A percentile compares a stretch with the other conserved stretches of the same genome.
These are phyloP conservation scores for Galeruca laticollis DNA, from an alignment of 2,888 invertebrate genomes.

Conservation along the genomic window DNA sequence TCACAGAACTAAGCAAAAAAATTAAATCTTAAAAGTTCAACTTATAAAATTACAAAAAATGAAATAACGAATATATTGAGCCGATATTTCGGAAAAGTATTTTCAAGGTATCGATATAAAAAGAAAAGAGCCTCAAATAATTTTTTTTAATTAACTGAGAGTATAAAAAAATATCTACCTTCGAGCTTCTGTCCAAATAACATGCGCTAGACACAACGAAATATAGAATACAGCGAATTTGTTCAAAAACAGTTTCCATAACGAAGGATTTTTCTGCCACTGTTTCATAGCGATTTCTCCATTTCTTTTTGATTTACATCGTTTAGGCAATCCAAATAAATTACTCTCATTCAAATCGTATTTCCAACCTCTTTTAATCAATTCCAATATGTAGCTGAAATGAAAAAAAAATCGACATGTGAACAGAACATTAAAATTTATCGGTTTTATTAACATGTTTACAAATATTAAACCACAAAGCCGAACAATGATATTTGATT, in stretches of 20 bases:
- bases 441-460: too few relatives aligned
- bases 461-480: too few relatives aligned
- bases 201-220: slow-evolving; percentile 22
- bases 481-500: too few relatives aligned
- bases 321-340: slow-evolving; percentile 69
- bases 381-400: slow-evolving; percentile 75
- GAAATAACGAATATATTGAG: too few relatives aligned
- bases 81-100: too few relatives aligned
- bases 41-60: too few relatives aligned
- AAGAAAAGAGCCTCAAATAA: too few relatives aligned
- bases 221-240: slow-evolving; percentile 28
- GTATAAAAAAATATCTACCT: slow-evolving; percentile 30
- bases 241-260: slow-evolving; percentile 21
- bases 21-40: too few relatives aligned
- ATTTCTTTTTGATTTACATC: slow-evolving; percentile 54
- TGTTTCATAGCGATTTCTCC: slow-evolving; percentile 56
- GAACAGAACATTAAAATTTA: not conserved
- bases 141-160: too few relatives aligned
- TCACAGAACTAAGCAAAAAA: too few relatives aligned
- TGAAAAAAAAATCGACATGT: slow-evolving; percentile 14
- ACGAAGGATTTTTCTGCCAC: slow-evolving; percentile 47
- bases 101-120: too few relatives aligned
- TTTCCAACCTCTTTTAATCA: slow-evolving; percentile 74
- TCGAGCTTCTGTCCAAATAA: slow-evolving; percentile 29
- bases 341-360: slow-evolving; percentile 74